Base-by-base conservation (phyloP, 2,113 vertebrate species). In the Eubucco bourcierii region DNA sequence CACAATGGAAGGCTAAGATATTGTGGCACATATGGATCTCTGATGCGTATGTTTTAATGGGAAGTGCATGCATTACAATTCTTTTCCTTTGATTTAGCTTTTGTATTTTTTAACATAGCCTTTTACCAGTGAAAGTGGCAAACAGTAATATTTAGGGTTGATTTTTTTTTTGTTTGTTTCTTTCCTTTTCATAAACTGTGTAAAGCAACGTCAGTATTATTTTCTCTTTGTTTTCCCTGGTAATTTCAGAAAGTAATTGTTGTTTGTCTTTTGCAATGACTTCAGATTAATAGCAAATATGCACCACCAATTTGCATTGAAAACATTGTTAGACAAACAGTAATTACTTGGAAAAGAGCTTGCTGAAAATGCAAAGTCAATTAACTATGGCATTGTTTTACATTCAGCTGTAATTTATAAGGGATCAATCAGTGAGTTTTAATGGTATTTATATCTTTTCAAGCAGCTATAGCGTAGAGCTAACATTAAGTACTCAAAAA, bases 321-420 rank as follows among this genome's bases (percentile, higher is more conserved):
- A 95, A 88, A 53, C 13, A 77, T 47, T 89, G 59, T 92, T 93
- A 92, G 90, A 94, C 80, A 94, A 95, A 96, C 93, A 96, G 92
- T 86, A 82, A 93, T 93, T 86, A 92, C 65, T 94, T 93, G 58
- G 80, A 33, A 88, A 94, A 90, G 70, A 84, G 44, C 39, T 95
- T 79, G 76, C 53, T 93, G 87, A 90, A 94, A 95, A 95, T 81
- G 39, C 65, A 94, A 88, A 95, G 89, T 80, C 89, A 96, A 96
- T 95, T 97, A 96, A 90, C 86, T 88, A 84, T 76, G 95, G 50
- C 60, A n/a, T 84, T 82, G 78, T 79, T 90, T 95, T 96, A 89
- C 52, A 87, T 86, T 85, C 83, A 88, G 50, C 58, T 94, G 59
- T 90, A 95, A 96, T 94, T 93, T 80, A 82, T 72, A 68, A 82